phyloP scores from a whole-genome alignment of 1,140 invertebrate genomes.

The Euwallacea similis region DNA sequence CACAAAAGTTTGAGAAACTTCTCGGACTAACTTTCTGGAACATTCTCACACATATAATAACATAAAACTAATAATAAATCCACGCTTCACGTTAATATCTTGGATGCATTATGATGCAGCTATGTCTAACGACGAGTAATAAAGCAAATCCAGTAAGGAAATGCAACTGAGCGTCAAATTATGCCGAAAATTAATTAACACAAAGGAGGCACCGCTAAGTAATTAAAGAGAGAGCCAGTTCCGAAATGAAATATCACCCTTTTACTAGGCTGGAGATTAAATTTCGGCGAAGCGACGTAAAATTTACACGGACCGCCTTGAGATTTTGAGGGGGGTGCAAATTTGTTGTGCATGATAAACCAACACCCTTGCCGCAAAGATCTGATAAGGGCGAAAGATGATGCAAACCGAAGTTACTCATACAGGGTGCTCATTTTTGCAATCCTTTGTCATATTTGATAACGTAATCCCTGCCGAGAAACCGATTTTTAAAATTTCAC shows the following conservation, averaged over 20 bases:
- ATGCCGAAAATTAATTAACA: slow-evolving; percentile 3
- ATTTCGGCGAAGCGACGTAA: background rate
- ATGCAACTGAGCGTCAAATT: slow-evolving; percentile 1
- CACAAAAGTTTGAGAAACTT: too few relatives aligned
- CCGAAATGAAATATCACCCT: slow-evolving; percentile 4
- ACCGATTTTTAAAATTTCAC: too few relatives aligned
- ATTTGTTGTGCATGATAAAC: slow-evolving; percentile 1
- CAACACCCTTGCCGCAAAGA: background rate
- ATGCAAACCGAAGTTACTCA: too few relatives aligned
- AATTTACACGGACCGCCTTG: background rate
- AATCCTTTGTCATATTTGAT: too few relatives aligned
- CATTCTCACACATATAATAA: too few relatives aligned
- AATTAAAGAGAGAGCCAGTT: slow-evolving; percentile 1
- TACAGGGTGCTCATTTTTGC: too few relatives aligned
- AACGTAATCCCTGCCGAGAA: too few relatives aligned
- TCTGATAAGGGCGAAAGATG: background rate
- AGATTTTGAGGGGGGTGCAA: background rate
- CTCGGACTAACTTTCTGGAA: too few relatives aligned
- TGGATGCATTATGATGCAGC: too few relatives aligned
- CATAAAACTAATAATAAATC: too few relatives aligned
- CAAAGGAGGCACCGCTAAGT: background rate
- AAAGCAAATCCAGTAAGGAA: background rate
- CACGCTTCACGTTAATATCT: too few relatives aligned
- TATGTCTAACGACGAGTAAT: background rate
- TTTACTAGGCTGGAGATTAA: slow-evolving; percentile 1